Conservation (phyloP, 2,113 vertebrate species). For the Carlito syrichta region DNA sequence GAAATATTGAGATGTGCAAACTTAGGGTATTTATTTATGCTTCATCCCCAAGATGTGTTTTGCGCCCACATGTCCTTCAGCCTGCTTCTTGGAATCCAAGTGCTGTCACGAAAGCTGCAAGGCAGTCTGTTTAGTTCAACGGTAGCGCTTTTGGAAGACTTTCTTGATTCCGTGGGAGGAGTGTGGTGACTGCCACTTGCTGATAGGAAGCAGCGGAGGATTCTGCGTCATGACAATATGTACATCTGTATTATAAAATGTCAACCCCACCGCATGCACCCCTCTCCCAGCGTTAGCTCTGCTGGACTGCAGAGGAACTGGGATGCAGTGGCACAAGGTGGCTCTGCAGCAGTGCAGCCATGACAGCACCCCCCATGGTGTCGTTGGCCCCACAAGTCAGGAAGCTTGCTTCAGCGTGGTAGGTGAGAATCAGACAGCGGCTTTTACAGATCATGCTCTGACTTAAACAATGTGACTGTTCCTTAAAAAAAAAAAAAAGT, state of each 20-base stretch:
- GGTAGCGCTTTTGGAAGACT: not conserved
- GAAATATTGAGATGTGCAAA: not conserved
- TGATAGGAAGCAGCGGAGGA: not conserved
- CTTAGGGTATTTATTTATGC: slow-evolving; percentile 38
- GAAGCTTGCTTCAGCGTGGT: not conserved
- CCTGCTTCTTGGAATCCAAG: not conserved
- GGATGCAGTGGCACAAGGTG: not conserved
- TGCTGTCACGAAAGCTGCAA: not conserved
- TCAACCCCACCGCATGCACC: rapidly evolving
- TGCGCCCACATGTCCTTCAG: not conserved
- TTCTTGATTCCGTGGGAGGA: not conserved
- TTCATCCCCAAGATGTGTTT: not conserved
- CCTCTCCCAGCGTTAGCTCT: rapidly evolving
- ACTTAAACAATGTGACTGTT: not conserved
- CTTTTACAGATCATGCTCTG: not conserved
- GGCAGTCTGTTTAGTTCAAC: slow-evolving; percentile 9
- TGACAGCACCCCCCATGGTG: not conserved
- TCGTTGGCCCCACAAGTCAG: not conserved
- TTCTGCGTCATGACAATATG: not conserved
- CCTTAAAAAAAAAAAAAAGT: not conserved
- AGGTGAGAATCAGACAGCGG: not conserved
- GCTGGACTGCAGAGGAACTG: not conserved
- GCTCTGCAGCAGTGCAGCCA: not conserved
- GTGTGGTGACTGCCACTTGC: slow-evolving; percentile 24
- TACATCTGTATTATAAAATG: rapidly evolving